phyloP scores from a whole-genome alignment of 2,797 vertebrate genomes.

The Caiman crocodilus region DNA sequence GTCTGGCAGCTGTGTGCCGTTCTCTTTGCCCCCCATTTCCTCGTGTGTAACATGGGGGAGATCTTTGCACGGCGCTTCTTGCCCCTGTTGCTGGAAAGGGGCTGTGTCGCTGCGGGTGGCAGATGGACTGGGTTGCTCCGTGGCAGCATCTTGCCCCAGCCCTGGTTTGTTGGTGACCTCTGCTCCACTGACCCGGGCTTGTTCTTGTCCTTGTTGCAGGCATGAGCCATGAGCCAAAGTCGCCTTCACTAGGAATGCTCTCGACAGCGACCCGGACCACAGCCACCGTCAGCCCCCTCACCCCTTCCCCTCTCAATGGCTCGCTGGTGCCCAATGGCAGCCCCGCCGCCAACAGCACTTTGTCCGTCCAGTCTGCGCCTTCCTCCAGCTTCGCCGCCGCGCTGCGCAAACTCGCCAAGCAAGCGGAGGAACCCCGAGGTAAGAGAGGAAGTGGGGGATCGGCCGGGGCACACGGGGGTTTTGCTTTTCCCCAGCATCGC shows the following conservation, averaged over 20 bases:
- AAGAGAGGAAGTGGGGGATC: slow-evolving; percentile 66
- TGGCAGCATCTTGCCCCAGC: rapidly evolving
- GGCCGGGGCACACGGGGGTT: not conserved
- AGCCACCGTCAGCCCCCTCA: slow-evolving; percentile 97
- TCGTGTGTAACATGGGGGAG: rapidly evolving
- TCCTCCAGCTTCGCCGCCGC: slow-evolving; percentile 97
- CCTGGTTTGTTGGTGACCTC: not conserved
- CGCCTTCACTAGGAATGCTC: slow-evolving; percentile 99
- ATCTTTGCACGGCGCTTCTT: not conserved
- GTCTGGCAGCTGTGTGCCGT: not conserved
- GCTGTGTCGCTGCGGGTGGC: not conserved
- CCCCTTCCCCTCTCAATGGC: slow-evolving; percentile 96
- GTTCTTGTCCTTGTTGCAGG: slow-evolving; percentile 85
- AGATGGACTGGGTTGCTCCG: not conserved
- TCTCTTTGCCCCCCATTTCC: not conserved
- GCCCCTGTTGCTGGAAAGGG: not conserved
- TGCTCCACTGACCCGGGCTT: slow-evolving; percentile 49
- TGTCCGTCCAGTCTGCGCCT: slow-evolving; percentile 91
- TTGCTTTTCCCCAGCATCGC: not conserved
- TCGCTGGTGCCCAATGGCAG: slow-evolving; percentile 98
- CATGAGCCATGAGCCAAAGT: slow-evolving; percentile 99
- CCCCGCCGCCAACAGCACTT: slow-evolving; percentile 87
- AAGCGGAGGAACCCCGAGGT: slow-evolving; percentile 99
- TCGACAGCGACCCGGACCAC: slow-evolving; percentile 97
- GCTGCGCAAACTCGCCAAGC: slow-evolving; percentile 98